Conservation (phyloP, 2,113 vertebrate species). For the Polypterus senegalus region DNA sequence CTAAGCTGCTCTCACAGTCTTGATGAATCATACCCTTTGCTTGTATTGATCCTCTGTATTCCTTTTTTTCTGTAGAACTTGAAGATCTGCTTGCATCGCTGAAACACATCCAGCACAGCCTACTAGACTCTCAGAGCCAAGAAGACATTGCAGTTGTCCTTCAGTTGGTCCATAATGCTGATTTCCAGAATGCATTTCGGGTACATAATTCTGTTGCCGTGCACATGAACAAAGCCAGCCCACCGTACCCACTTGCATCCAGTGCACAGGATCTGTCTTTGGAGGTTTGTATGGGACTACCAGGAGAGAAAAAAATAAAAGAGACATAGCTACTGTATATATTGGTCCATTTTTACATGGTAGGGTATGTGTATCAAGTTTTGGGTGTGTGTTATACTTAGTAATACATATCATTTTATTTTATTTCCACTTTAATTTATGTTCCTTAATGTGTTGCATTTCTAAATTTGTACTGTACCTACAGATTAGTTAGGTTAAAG, state of each 20-base stretch:
- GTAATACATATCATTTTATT: too few species aligned
- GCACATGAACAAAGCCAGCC: constrained; percentile 69
- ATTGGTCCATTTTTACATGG: too few species aligned
- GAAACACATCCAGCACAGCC: constrained; percentile 61
- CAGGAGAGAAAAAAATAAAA: neutral
- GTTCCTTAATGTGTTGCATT: too few species aligned
- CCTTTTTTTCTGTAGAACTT: constrained; percentile 51
- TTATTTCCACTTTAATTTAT: too few species aligned
- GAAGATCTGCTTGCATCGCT: constrained; percentile 73
- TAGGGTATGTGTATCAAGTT: too few species aligned
- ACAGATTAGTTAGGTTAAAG: too few species aligned
- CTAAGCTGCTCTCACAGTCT: too few species aligned
- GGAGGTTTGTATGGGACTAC: constrained; percentile 65
- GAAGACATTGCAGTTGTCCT: constrained; percentile 72
- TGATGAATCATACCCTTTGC: neutral
- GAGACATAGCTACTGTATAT: too few species aligned
- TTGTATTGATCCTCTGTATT: neutral
- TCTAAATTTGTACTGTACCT: too few species aligned
- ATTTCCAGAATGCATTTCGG: constrained; percentile 80
- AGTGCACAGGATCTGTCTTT: constrained; percentile 75
- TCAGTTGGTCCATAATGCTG: constrained; percentile 69
- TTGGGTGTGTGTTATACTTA: too few species aligned
- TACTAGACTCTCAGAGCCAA: constrained; percentile 81
- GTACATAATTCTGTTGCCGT: constrained; percentile 73
- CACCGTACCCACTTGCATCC: constrained; percentile 67